These are phyloP conservation scores for Bhutanitis thaidina DNA, from an alignment of 2,888 invertebrate genomes.

Conservation along the genomic window DNA sequence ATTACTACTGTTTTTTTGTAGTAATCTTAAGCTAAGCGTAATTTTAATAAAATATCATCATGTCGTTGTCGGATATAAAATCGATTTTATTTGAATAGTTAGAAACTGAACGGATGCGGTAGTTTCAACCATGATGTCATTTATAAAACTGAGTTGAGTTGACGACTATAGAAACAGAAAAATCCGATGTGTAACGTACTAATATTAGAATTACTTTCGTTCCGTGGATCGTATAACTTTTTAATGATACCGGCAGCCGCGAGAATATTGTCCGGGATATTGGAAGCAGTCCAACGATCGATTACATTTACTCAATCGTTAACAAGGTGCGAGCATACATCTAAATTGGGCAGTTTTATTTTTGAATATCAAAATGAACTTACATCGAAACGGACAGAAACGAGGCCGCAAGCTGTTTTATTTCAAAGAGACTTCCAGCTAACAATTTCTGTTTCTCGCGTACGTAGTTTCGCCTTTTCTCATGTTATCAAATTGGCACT, in stretches of 20 bases:
- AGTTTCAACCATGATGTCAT: slow-evolving; percentile 12
- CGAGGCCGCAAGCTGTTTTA: slow-evolving; percentile 25
- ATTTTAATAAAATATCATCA: no score
- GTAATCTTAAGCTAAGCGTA: no score
- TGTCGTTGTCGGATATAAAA: no score
- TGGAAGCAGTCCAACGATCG: slow-evolving; percentile 70
- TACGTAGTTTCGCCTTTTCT: slow-evolving; percentile 29
- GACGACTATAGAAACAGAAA: slow-evolving; percentile 29
- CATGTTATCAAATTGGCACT: slow-evolving; percentile 43
- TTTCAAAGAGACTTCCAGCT: slow-evolving; percentile 23
- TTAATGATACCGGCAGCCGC: slow-evolving; percentile 55
- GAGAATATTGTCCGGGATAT: slow-evolving; percentile 56
- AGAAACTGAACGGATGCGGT: slow-evolving; percentile 4
- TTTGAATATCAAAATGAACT: slow-evolving; percentile 11
- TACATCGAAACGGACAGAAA: slow-evolving; percentile 25
- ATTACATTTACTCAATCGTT: slow-evolving; percentile 65
- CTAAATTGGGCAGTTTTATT: slow-evolving; percentile 18
- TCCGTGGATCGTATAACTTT: slow-evolving; percentile 28
- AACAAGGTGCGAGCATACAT: slow-evolving; percentile 51
- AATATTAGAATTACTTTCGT: slow-evolving; percentile 63
- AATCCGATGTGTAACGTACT: slow-evolving; percentile 45
- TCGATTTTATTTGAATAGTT: slow-evolving; percentile 13
- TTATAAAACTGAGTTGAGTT: slow-evolving; percentile 12
- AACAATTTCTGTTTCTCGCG: slow-evolving; percentile 20
- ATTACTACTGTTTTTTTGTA: no score